Conservation (phyloP, 2,113 vertebrate species). For the Electrona antarctica region DNA sequence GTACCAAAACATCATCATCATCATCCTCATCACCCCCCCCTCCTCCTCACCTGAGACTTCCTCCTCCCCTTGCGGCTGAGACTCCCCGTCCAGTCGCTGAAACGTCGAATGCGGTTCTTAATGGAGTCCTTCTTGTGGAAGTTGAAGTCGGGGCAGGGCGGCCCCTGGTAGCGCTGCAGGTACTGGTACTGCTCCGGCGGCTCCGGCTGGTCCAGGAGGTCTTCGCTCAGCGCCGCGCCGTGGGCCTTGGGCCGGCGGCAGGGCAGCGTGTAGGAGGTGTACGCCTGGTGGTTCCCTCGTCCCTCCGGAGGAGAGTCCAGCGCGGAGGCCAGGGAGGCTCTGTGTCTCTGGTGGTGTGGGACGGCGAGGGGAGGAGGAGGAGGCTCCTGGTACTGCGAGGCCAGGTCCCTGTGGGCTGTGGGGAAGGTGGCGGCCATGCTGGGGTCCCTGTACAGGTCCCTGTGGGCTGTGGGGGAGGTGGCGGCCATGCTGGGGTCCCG, state of each 20-base stretch:
- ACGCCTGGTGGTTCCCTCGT: conserved; percentile 81
- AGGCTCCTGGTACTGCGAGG: conserved; percentile 67
- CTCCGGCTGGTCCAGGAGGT: background rate
- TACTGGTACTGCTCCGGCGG: conserved; percentile 27
- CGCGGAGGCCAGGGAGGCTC: conserved; percentile 87
- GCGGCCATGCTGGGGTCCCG: conserved; percentile 79
- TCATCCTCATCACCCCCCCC: no score
- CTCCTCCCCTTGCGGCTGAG: conserved; percentile 92
- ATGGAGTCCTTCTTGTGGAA: conserved; percentile 87
- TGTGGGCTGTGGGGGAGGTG: conserved; percentile 71
- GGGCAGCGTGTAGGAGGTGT: conserved; percentile 91
- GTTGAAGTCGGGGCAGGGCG: conserved; percentile 69
- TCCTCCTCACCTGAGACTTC: conserved; percentile 85
- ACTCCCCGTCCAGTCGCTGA: conserved; percentile 97
- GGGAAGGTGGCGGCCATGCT: conserved; percentile 79
- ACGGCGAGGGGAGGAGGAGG: background rate
- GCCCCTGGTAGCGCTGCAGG: conserved; percentile 41
- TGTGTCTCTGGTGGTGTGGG: conserved; percentile 63
- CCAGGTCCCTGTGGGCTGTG: conserved; percentile 71
- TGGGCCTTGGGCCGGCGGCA: conserved; percentile 85
- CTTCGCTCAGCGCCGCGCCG: conserved; percentile 44
- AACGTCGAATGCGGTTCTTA: conserved; percentile 88
- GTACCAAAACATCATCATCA: no score
- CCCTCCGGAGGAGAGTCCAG: conserved; percentile 84
- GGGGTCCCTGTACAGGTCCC: conserved; percentile 83